Conservation (phyloP, 2,113 vertebrate species). For the Apistogramma diplotaenia region DNA sequence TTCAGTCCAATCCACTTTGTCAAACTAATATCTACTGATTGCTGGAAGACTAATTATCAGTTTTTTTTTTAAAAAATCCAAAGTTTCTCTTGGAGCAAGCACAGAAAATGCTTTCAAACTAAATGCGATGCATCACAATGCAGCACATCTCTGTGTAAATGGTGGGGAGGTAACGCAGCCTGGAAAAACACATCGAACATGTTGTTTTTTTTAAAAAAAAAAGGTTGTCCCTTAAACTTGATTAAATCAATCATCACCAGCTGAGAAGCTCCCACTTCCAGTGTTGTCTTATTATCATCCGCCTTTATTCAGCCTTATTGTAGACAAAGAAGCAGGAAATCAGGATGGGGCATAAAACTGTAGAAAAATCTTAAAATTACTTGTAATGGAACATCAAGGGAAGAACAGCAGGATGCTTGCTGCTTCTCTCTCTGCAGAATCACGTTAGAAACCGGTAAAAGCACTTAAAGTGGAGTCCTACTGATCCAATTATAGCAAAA, state of each 20-base stretch:
- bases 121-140: not conserved
- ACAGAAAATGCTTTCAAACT: not conserved
- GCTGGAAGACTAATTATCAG: not conserved
- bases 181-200: not conserved
- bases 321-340: not conserved
- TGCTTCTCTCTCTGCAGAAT: not conserved
- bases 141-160: not conserved
- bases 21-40: not conserved
- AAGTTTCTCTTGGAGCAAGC: not conserved
- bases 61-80: not conserved
- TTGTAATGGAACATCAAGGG: not conserved
- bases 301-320: not conserved
- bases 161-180: not conserved
- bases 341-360: not conserved
- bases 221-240: not conserved
- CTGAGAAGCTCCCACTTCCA: not conserved
- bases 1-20: not conserved
- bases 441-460: not conserved
- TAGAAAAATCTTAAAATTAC: not conserved
- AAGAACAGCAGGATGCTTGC: not conserved
- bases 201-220: not conserved
- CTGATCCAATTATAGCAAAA: not conserved
- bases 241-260: not conserved
- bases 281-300: not conserved
- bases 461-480: not conserved